Base-by-base conservation (phyloP, 2,888 invertebrate species). In the Blastobasis adustella region DNA sequence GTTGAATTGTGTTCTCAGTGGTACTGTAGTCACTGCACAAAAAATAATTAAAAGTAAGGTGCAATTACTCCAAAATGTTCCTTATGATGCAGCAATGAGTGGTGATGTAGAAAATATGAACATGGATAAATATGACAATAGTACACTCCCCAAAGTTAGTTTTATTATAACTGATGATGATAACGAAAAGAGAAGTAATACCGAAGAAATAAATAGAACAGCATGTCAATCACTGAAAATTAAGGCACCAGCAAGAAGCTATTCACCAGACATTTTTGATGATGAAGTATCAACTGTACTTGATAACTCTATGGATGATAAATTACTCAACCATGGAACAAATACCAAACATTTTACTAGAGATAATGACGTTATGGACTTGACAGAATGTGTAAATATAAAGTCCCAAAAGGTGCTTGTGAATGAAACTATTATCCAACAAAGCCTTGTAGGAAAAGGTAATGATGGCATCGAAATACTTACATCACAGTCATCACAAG, bases 211-310 rank as follows among this genome's bases (percentile, higher is more conserved):
- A 45, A 8, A 42, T 9, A 8, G n/a, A 7, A 52, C 37, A 50
- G 58, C 10, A 36, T 54, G 43, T 47, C 47, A 46, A 41, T 51
- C 48, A n/a, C n/a, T 47, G 10, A 9, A 58, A 57, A 41, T 9
- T 4, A 42, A 56, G 51, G 46, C 46, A 47, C 37, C 44, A 41
- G 46, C 47, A 37, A 78, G 87, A 68, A 78, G 85, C 61, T 58
- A 60, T 56, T 89, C 89, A 4, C 89, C 89, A 49, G 89, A 89
- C 65, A 61, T 89, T 46, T 89, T 89, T 78, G 89, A 82, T 69
- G 88, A 88, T 69, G 88, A 88, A 61, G 56, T 61, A 0, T 66
- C 68, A 44, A 57, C 62, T 39, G 60, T 76, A 10, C 51, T 65
- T 48, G 59, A 60, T 46, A 47, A 10, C 38, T 56, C 53, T 37